phyloP scores from a whole-genome alignment of 92 coral and sea anemone species.

The Muricea muricata region DNA sequence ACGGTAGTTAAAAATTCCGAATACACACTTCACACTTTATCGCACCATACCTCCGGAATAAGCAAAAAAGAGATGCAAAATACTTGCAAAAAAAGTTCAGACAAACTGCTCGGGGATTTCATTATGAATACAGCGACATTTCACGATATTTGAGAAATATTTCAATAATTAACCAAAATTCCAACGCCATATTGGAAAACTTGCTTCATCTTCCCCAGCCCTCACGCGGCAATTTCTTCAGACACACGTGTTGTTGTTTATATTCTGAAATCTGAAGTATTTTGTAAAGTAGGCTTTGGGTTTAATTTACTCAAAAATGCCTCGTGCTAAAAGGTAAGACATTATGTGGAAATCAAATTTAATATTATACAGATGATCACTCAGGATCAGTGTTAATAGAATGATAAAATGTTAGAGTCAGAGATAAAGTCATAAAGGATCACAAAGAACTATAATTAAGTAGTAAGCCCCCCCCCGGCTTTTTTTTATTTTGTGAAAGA shows the following conservation, averaged over 20 bases:
- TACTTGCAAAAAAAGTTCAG: not conserved
- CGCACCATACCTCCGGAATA: not conserved
- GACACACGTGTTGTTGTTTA: constrained; percentile 4
- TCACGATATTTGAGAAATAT: not conserved
- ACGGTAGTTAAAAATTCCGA: not conserved
- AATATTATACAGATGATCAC: no score
- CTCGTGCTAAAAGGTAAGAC: constrained; percentile 74
- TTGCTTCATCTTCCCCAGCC: not conserved
- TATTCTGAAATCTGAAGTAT: not conserved
- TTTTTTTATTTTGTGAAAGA: no score
- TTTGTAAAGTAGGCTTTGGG: not conserved
- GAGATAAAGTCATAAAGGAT: no score
- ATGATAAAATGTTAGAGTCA: no score
- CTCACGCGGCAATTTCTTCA: not conserved
- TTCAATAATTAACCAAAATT: not conserved
- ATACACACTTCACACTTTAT: not conserved
- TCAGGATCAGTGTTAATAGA: no score
- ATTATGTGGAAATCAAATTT: not conserved
- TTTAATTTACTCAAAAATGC: constrained; percentile 42
- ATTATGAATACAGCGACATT: not conserved
- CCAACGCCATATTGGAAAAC: constrained; percentile 23
- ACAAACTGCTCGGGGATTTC: not conserved
- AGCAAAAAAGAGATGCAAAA: not conserved
- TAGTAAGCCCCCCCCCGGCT: no score
- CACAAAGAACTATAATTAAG: no score